A percentile compares a stretch with the other conserved stretches of the same genome.
Evolutionary conservation across 2,888 invertebrate species (phyloP).

Genomic region (Hyalella azteca): DNA sequence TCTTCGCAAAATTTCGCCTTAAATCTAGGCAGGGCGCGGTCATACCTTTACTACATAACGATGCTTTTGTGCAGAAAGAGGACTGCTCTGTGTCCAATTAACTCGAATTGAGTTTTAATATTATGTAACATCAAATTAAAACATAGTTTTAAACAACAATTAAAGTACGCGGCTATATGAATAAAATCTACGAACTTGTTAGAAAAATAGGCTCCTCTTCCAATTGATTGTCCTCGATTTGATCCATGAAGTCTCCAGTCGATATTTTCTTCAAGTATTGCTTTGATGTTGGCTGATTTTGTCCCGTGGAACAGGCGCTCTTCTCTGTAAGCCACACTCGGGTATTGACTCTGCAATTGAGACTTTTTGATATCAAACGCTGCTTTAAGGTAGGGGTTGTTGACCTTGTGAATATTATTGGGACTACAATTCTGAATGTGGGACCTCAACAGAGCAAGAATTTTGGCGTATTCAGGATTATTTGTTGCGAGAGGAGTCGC

Average conservation of each 20-base stretch:
- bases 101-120: no score
- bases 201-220: constrained; percentile 29
- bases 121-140: no score
- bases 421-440: neutral
- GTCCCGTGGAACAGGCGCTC: constrained; percentile 16
- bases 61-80: no score
- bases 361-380: constrained; percentile 9
- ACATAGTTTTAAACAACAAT: no score
- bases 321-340: neutral
- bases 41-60: no score
- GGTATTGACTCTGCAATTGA: neutral
- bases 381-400: neutral
- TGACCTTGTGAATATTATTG: neutral
- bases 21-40: no score
- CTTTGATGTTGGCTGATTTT: neutral
- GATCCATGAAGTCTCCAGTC: constrained; percentile 31
- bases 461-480: neutral
- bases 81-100: no score
- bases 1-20: no score
- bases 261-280: constrained; percentile 10
- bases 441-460: neutral
- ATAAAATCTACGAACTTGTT: constrained; percentile 34
- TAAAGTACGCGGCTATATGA: no score
- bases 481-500: neutral
- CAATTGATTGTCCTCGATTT: neutral